Percentiles rank a stretch among this genome's conserved stretches.
Evolutionary conservation across 2,797 vertebrate species (phyloP).

Genomic region (Hafferia zeledoni): DNA sequence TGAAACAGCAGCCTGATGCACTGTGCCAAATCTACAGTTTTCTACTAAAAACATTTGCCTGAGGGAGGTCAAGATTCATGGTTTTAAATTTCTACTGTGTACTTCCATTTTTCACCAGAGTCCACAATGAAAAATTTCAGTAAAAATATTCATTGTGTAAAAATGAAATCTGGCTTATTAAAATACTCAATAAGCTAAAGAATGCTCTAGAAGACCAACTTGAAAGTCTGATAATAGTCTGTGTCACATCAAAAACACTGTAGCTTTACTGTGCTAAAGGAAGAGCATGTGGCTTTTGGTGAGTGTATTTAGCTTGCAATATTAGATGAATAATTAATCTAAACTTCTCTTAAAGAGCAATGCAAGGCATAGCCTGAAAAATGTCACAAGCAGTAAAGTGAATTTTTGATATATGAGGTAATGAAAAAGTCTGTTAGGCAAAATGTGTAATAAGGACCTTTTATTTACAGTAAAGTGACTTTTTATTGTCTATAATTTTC

Average conservation of each 20-base stretch:
- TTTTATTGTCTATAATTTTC: slow-evolving; percentile 27
- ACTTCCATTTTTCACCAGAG: background rate
- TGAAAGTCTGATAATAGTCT: background rate
- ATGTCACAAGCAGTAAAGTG: background rate
- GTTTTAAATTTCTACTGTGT: background rate
- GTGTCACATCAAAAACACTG: background rate
- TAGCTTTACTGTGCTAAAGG: background rate
- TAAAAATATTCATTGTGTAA: background rate
- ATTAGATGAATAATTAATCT: background rate
- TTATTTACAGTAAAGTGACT: slow-evolving; percentile 41
- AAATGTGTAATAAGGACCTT: slow-evolving; percentile 5
- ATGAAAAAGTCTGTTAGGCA: slow-evolving; percentile 14
- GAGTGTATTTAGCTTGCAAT: background rate
- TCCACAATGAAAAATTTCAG: background rate
- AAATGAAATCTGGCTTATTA: background rate
- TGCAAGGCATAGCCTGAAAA: background rate
- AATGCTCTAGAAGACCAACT: background rate
- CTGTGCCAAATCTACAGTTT: background rate
- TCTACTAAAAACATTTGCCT: background rate
- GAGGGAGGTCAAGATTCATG: background rate
- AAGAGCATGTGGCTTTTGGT: background rate
- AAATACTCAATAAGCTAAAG: background rate
- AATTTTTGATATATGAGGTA: slow-evolving; percentile 2
- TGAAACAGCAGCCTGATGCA: background rate
- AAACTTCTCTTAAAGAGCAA: background rate